Percentiles rank a stretch among this genome's conserved stretches.
Conservation (phyloP, 2,113 vertebrate species). For the Ovibos moschatus region DNA sequence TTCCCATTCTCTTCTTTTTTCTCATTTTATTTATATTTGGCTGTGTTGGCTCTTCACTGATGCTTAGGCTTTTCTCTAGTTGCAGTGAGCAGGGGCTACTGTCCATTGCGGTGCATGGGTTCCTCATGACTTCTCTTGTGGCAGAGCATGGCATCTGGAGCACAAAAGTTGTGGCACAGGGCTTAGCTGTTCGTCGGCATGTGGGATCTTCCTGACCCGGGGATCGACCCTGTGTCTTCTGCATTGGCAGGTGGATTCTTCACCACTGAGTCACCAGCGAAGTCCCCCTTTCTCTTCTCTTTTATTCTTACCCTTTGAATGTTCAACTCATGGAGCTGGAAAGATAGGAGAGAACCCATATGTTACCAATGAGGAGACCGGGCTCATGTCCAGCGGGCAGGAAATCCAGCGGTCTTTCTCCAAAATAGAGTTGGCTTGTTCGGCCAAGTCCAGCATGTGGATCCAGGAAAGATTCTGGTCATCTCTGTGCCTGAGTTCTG, state of each 20-base stretch:
- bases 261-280: not conserved
- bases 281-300: not conserved
- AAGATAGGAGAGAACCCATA: rapidly evolving
- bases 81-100: not conserved
- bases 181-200: not conserved
- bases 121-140: not conserved
- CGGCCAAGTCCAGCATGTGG: rapidly evolving
- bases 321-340: not conserved
- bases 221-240: not conserved
- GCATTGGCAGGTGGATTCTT: not conserved
- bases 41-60: not conserved
- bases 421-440: not conserved
- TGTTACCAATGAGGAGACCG: rapidly evolving
- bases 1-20: not conserved
- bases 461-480: not conserved
- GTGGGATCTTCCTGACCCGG: not conserved
- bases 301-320: not conserved
- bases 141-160: not conserved
- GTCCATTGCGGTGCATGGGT: not conserved
- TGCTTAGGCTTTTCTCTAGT: not conserved
- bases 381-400: not conserved
- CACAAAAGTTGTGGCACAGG: not conserved
- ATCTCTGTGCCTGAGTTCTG: not conserved
- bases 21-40: not conserved
- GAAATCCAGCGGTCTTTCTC: not conserved